Evolutionary conservation across 2,888 invertebrate genomes (phyloP).

Genomic region (Ennomos quercinarius): DNA sequence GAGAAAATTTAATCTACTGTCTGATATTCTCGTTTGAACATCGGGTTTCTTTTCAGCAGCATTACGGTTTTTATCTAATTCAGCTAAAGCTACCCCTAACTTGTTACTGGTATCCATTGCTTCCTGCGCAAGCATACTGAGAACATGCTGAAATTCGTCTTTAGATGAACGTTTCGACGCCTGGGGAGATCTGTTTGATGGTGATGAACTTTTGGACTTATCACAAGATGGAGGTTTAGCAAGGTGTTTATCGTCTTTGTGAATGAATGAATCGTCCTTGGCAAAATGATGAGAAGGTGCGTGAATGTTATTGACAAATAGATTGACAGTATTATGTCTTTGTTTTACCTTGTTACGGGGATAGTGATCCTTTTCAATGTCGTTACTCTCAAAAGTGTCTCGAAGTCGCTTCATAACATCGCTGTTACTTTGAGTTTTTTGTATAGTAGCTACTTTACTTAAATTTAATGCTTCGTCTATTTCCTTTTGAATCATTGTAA

Average conservation of each 20-base stretch:
- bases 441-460: conserved; percentile 79
- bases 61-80: conserved; percentile 81
- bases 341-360: conserved; percentile 83
- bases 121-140: conserved; percentile 90
- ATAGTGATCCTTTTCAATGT: conserved; percentile 72
- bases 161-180: conserved; percentile 76
- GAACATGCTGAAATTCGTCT: conserved; percentile 88
- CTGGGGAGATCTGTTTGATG: conserved; percentile 85
- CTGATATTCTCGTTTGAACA: conserved; percentile 79
- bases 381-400: conserved; percentile 77
- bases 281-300: conserved; percentile 78
- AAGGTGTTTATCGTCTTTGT: conserved; percentile 77
- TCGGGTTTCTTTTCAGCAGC: conserved; percentile 71
- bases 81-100: conserved; percentile 87
- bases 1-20: conserved; percentile 79
- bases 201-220: conserved; percentile 83
- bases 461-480: conserved; percentile 85
- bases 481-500: conserved; percentile 90
- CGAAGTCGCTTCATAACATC: conserved; percentile 83
- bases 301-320: conserved; percentile 79
- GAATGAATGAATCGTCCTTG: conserved; percentile 83
- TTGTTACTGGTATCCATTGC: conserved; percentile 91
- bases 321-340: conserved; percentile 80
- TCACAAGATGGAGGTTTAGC: conserved; percentile 82
- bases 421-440: conserved; percentile 87